Evolutionary conservation across 2,797 vertebrate species (phyloP).

Genomic region (Poecilia gillii): DNA sequence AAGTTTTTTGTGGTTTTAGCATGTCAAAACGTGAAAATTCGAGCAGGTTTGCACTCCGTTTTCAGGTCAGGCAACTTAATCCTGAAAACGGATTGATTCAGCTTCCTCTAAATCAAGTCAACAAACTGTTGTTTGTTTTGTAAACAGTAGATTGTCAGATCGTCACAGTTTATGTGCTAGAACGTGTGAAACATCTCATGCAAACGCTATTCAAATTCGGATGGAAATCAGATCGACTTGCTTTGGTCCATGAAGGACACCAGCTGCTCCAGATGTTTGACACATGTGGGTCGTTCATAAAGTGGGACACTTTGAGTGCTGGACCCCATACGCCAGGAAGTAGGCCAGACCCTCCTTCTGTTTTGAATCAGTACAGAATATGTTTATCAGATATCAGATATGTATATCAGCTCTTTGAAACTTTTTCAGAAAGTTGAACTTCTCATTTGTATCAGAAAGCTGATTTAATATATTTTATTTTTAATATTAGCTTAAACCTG

Average conservation of each 20-base stretch:
- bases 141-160: background rate
- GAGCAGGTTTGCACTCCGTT: background rate
- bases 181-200: background rate
- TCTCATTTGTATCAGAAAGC: background rate
- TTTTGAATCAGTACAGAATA: background rate
- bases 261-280: conserved; percentile 38
- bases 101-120: background rate
- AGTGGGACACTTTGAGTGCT: conserved; percentile 39
- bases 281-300: conserved; percentile 50
- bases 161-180: background rate
- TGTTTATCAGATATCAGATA: background rate
- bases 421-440: background rate
- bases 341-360: conserved; percentile 50
- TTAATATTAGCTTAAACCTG: background rate
- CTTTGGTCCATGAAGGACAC: conserved; percentile 1
- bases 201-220: conserved; percentile 1
- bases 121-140: no score
- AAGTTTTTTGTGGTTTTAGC: background rate
- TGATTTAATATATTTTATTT: background rate
- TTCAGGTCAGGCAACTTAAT: background rate
- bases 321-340: conserved; percentile 41
- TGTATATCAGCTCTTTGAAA: background rate
- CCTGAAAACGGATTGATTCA: background rate
- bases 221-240: conserved; percentile 12
- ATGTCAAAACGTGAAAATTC: background rate